These are phyloP conservation scores for Acleris emargana DNA, from an alignment of 2,888 invertebrate species.

Conservation along the genomic window DNA sequence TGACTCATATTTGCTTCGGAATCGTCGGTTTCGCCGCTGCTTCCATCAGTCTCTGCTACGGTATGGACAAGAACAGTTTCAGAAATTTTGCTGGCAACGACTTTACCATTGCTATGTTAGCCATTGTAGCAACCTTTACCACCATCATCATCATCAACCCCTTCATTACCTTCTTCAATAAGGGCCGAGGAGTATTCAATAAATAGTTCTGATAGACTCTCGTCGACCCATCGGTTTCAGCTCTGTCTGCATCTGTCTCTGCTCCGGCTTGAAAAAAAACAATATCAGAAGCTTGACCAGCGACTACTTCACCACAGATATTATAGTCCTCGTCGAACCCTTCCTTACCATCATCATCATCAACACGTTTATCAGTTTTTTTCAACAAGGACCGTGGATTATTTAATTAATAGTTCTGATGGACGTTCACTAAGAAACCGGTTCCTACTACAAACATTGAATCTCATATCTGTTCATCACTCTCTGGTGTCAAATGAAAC, in stretches of 20 bases:
- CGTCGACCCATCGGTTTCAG: constrained; percentile 51
- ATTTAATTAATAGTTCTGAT: constrained; percentile 28
- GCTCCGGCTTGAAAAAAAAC: constrained; percentile 60
- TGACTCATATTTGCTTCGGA: constrained; percentile 58
- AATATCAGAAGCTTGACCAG: constrained; percentile 52
- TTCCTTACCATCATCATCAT: constrained; percentile 53
- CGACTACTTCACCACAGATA: constrained; percentile 44
- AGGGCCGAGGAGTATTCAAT: constrained; percentile 38
- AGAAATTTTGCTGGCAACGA: constrained; percentile 47
- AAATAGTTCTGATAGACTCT: constrained; percentile 8
- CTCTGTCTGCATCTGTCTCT: constrained; percentile 53
- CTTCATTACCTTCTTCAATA: constrained; percentile 50
- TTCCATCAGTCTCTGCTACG: constrained; percentile 55
- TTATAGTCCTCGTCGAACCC: constrained; percentile 52
- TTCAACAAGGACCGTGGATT: constrained; percentile 42
- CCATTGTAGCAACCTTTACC: constrained; percentile 49
- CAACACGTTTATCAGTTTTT: constrained; percentile 56
- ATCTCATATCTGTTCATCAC: too few relatives aligned
- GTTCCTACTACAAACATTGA: too few relatives aligned
- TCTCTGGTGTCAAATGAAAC: too few relatives aligned
- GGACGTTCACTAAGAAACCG: too few relatives aligned
- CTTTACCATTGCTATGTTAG: constrained; percentile 51
- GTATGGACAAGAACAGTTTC: constrained; percentile 57
- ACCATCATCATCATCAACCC: constrained; percentile 58
- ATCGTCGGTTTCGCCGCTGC: constrained; percentile 54